Base-by-base conservation (phyloP, 1,140 invertebrate species). In the Triops cancriformis region DNA sequence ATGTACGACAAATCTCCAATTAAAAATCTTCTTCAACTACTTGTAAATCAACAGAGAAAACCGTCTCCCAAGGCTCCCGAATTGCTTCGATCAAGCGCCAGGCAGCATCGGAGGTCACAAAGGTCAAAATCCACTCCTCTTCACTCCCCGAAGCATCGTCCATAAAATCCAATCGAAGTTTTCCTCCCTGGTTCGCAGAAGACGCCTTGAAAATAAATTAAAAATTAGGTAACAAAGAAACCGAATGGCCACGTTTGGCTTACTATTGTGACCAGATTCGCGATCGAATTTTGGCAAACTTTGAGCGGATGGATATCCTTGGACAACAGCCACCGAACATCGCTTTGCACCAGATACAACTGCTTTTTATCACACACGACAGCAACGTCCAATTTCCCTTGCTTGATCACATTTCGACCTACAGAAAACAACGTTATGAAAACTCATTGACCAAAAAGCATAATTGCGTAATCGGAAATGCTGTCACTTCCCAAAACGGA, bases 241-340 rank as follows among this genome's bases (percentile, higher is more conserved):
- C n/a, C n/a, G n/a, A 37, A 4, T 37, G 31, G 31, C 31, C 2
- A 37, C 2, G 2, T 37, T 75, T 7, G n/a, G 41, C 11, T 75
- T 76, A 76, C 75, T 41, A 76, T 18, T 14, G 75, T 51, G 43
- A 76, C 42, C 26, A 76, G 75, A 76, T 76, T 76, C 41, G 64
- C 43, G 14, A 76, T 43, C 14, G n/a, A 64, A 23, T 64, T 64
- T 64, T 64, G 51, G 51, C 51, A 64, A 64, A 64, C 51, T 23
- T 64, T 64, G 18, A 64, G 23, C 6, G 23, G 51, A 18, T 64
- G 51, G 23, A 18, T n/a, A 0, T 64, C 51, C 14, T n/a, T 23
- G 51, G 51, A 64, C 51, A 64, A 10, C 10, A 64, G 51, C 51
- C 51, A 64, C 18, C 51, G 51, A 6, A 64, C 51, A 14, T 64